Conservation (phyloP, 2,113 vertebrate genomes). For the Barbus barbus region DNA sequence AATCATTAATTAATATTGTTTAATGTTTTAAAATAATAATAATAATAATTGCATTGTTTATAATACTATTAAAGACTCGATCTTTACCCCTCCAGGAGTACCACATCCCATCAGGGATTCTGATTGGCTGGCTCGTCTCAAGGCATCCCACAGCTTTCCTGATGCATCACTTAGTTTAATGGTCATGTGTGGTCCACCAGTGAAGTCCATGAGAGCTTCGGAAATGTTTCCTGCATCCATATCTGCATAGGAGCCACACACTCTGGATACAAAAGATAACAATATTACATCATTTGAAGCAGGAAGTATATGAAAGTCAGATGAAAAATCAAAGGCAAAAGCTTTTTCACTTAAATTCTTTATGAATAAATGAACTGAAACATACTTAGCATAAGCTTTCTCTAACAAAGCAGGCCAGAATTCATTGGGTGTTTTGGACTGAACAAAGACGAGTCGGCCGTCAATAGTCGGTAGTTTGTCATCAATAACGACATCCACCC, state of each 20-base stretch:
- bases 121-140: slow-evolving; percentile 72
- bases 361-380: background rate
- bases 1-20: too few relatives aligned
- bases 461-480: slow-evolving; percentile 76
- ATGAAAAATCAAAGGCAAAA: background rate
- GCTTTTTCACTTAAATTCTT: background rate
- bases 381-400: slow-evolving; percentile 79
- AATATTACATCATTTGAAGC: background rate
- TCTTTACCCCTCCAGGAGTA: slow-evolving; percentile 74
- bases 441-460: slow-evolving; percentile 64
- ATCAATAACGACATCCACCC: slow-evolving; percentile 76
- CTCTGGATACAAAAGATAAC: slow-evolving; percentile 62
- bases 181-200: slow-evolving; percentile 80
- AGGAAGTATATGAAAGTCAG: background rate
- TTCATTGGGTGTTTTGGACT: slow-evolving; percentile 64
- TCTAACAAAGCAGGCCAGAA: slow-evolving; percentile 77
- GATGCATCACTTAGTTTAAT: slow-evolving; percentile 72
- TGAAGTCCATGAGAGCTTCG: slow-evolving; percentile 87
- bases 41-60: too few relatives aligned
- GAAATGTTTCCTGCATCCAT: slow-evolving; percentile 78
- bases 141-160: slow-evolving; percentile 75
- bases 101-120: slow-evolving; percentile 82
- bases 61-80: too few relatives aligned
- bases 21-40: too few relatives aligned
- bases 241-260: slow-evolving; percentile 85